These are phyloP conservation scores for Myanophis thanlyinensis DNA, from an alignment of 2,113 vertebrate genomes.

Conservation along the genomic window DNA sequence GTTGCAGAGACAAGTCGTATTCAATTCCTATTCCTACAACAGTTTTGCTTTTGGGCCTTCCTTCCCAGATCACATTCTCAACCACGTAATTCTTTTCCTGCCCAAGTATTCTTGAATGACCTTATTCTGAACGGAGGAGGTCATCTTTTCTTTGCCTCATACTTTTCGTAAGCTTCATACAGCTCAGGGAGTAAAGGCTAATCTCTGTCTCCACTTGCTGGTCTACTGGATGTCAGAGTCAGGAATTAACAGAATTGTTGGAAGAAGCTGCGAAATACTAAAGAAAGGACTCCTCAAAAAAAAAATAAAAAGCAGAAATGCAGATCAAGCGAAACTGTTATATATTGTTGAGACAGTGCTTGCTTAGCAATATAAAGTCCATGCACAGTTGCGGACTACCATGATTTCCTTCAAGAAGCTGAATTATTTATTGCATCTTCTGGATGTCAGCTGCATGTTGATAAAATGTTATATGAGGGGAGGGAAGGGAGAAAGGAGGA, in stretches of 20 bases:
- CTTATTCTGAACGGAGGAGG: not conserved
- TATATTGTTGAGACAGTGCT: not conserved
- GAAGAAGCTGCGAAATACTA: not conserved
- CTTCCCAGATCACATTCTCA: not conserved
- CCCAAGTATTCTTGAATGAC: not conserved
- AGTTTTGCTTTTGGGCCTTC: not conserved
- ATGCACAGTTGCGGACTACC: not conserved
- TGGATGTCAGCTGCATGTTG: not conserved
- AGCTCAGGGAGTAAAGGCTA: not conserved
- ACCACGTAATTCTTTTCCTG: not conserved
- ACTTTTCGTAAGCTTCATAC: not conserved
- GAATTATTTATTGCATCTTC: not conserved
- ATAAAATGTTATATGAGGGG: not conserved
- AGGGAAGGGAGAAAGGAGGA: accelerated
- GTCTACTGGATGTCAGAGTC: not conserved
- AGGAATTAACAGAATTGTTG: not conserved
- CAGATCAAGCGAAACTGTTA: not conserved
- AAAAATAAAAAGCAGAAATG: no score
- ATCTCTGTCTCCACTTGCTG: not conserved
- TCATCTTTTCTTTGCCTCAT: not conserved
- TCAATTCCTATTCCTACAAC: not conserved
- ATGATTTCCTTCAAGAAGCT: not conserved
- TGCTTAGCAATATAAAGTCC: not conserved
- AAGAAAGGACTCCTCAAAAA: not conserved
- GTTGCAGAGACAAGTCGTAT: not conserved